Percentiles rank a stretch among this genome's conserved stretches.
phyloP scores from a whole-genome alignment of 2,113 vertebrate genomes.

The Paradisaea rubra region DNA sequence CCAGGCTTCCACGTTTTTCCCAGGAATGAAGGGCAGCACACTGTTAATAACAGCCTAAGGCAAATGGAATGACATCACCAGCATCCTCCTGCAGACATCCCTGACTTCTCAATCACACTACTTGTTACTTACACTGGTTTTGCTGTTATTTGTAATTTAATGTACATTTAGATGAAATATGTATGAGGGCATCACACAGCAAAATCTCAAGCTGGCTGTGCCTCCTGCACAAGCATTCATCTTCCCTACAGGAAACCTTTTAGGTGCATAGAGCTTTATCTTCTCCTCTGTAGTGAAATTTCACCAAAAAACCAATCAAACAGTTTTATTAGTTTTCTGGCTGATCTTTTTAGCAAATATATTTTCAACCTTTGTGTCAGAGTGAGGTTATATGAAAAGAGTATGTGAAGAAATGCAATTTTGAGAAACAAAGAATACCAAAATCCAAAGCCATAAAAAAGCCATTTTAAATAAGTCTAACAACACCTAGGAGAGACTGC shows the following conservation, averaged over 20 bases:
- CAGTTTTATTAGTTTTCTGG: background rate
- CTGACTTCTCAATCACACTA: background rate
- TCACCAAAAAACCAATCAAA: background rate
- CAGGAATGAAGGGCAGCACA: background rate
- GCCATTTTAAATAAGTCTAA: background rate
- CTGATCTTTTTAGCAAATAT: background rate
- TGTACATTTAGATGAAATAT: background rate
- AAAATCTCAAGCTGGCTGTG: background rate
- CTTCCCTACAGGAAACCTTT: background rate
- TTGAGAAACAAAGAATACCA: background rate
- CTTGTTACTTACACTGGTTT: background rate
- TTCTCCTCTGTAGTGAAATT: background rate
- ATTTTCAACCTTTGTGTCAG: background rate
- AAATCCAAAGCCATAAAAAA: background rate
- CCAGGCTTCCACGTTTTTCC: background rate
- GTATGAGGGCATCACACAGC: background rate
- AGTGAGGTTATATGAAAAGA: background rate
- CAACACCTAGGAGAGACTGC: background rate
- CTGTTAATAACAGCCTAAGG: background rate
- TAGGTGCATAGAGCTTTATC: background rate
- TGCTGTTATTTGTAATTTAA: background rate
- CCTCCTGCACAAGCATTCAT: background rate
- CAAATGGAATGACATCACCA: background rate
- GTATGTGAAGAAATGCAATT: background rate
- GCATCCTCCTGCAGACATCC: background rate